These are phyloP conservation scores for Enteromius treurensis DNA, from an alignment of 2,797 vertebrate species.

Conservation along the genomic window DNA sequence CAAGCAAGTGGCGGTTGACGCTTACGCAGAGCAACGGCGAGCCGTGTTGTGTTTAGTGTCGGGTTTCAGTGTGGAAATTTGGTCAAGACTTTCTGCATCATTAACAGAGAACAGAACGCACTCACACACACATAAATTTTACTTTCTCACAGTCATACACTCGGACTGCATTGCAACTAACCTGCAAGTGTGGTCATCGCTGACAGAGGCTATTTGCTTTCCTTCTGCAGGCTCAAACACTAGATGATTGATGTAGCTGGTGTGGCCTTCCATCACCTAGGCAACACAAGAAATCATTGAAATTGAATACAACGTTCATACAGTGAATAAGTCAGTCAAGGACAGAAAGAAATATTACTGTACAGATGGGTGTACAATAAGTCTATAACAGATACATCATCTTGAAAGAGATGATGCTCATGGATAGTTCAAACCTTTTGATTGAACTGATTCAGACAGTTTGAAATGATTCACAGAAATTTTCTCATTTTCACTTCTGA, in stretches of 20 bases:
- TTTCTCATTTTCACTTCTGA: neutral
- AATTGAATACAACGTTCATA: conserved; percentile 46
- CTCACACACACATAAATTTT: conserved; percentile 48
- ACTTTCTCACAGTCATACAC: conserved; percentile 35
- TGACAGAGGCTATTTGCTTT: conserved; percentile 94
- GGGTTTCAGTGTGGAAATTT: conserved; percentile 76
- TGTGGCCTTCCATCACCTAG: conserved; percentile 90
- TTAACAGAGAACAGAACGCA: conserved; percentile 79
- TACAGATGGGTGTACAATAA: neutral
- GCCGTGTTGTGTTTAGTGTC: conserved; percentile 77
- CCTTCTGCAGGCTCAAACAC: conserved; percentile 93
- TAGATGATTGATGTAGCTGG: conserved; percentile 93
- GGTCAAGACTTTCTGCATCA: conserved; percentile 80
- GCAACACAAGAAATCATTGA: conserved; percentile 59
- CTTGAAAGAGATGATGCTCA: neutral
- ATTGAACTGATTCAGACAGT: neutral
- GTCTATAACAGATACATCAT: neutral
- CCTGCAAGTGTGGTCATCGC: conserved; percentile 99
- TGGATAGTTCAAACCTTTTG: neutral
- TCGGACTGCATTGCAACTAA: conserved; percentile 65
- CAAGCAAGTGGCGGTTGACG: conserved; percentile 65
- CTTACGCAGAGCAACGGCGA: conserved; percentile 71
- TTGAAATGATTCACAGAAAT: neutral
- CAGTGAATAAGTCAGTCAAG: conserved; percentile 26
- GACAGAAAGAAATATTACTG: neutral